Evolutionary conservation across 2,888 invertebrate species (phyloP), one percentile per base, ranked within the genome.

Genomic region (Chydorus sphaericus): DNA sequence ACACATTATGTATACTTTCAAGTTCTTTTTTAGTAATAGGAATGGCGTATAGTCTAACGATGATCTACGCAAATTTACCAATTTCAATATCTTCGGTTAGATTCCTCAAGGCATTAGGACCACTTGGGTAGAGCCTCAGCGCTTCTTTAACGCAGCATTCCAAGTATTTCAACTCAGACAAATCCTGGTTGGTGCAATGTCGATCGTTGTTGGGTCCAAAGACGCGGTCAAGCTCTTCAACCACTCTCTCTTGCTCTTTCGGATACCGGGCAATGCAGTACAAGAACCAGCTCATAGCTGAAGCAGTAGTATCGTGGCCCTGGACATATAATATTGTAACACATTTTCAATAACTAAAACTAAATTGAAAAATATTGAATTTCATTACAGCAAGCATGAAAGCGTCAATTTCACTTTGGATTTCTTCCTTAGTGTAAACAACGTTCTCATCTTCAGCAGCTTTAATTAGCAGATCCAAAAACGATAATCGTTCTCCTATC

Each of bases 271-370:
- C 77, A 48, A 78, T 67, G 53, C 76, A 65, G 62, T 72, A 74
- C n/a, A 74, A 63, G 7, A 72, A 69, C 75, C 76, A 78, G 61
- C 69, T 70, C 33, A 74, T 69, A 2, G 72, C 75, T 23, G 76
- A 71, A 1, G 77, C 72, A 2, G 77, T 78, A 8, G 77, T 78
- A 62, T 77, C 77, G 62, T 77, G 77, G 4, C 77, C 78, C 52
- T 39, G 16, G n/a, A n/a, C n/a, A n/a, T n/a, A n/a, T n/a, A n/a
- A n/a, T n/a, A n/a, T n/a, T n/a, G n/a, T n/a, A n/a, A n/a, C n/a
- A n/a, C n/a, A n/a, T n/a, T n/a, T n/a, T n/a, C n/a, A n/a, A n/a
- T n/a, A n/a, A n/a, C n/a, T n/a, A n/a, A n/a, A n/a, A n/a, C n/a
- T n/a, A n/a, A n/a, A n/a, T n/a, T n/a, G n/a, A n/a, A n/a, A n/a